Percentiles rank a stretch among this genome's conserved stretches.
These are phyloP conservation scores for Sebastiscus albofasciatus DNA, from an alignment of 2,797 vertebrate genomes.

Conservation along the genomic window DNA sequence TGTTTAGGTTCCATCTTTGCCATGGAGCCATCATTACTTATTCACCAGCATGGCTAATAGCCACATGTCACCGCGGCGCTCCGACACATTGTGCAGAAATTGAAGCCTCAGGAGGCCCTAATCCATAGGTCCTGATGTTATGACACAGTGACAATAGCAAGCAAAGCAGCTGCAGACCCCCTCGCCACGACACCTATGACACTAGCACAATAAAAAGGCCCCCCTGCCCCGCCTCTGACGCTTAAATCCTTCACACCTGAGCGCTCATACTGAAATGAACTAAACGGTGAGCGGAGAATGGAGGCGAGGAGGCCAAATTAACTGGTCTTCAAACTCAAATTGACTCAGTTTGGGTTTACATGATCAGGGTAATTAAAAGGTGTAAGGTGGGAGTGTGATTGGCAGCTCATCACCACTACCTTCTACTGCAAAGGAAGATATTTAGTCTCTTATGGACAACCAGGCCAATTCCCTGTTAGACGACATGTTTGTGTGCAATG, in stretches of 20 bases:
- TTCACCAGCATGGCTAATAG: constrained; percentile 60
- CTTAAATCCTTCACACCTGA: constrained; percentile 72
- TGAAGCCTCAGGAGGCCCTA: constrained; percentile 59
- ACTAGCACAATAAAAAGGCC: constrained; percentile 61
- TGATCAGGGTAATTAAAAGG: constrained; percentile 46
- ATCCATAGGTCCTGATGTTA: constrained; percentile 69
- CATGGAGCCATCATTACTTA: constrained; percentile 59
- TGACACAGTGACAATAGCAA: constrained; percentile 59
- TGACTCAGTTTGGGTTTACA: constrained; percentile 43
- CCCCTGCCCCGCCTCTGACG: background rate
- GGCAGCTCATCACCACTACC: constrained; percentile 24
- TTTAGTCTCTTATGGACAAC: background rate
- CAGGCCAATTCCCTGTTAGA: background rate
- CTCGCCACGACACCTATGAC: constrained; percentile 58
- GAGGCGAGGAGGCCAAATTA: constrained; percentile 19
- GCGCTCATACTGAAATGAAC: constrained; percentile 42
- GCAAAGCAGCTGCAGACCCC: constrained; percentile 59
- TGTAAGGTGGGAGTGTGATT: constrained; percentile 40
- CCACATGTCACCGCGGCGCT: constrained; percentile 62
- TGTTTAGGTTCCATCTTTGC: constrained; percentile 31
- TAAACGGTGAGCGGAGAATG: constrained; percentile 8
- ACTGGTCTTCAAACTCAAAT: constrained; percentile 47
- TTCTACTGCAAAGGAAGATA: background rate
- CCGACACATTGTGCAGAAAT: constrained; percentile 62
- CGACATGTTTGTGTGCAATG: background rate